These are phyloP conservation scores for Clarias batrachus DNA, from an alignment of 2,113 vertebrate species.

Conservation along the genomic window DNA sequence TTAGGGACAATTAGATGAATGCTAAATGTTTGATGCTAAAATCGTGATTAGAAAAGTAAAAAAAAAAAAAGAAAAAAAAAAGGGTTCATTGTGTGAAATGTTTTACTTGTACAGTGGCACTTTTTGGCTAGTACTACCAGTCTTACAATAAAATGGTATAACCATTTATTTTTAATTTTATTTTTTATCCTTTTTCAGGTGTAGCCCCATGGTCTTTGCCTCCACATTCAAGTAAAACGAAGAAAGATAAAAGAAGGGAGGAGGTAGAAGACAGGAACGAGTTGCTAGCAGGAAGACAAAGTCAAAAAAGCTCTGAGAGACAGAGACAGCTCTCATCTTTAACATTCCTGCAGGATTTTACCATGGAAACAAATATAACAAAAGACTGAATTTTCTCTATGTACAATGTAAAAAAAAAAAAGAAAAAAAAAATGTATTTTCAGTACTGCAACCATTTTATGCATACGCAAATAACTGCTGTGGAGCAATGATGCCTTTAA, in stretches of 20 bases:
- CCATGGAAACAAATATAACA: background rate
- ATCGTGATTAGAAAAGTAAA: background rate
- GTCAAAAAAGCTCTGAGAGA: constrained; percentile 46
- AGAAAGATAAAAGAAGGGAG: constrained; percentile 35
- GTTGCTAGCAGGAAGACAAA: constrained; percentile 42
- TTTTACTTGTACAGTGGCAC: constrained; percentile 9
- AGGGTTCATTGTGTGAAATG: background rate
- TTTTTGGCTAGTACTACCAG: constrained; percentile 10
- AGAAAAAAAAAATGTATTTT: background rate
- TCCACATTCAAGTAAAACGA: constrained; percentile 40
- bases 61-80: no score
- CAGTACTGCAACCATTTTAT: background rate
- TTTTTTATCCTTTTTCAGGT: constrained; percentile 45
- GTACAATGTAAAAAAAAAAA: background rate
- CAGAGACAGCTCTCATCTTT: constrained; percentile 63
- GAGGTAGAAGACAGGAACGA: constrained; percentile 17
- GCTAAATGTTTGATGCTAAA: background rate
- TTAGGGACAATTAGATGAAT: background rate
- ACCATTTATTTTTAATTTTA: no score
- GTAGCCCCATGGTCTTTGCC: constrained; percentile 53
- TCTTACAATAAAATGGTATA: background rate
- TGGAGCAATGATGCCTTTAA: no score
- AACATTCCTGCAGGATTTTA: background rate
- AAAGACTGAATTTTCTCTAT: background rate
- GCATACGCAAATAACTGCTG: no score